Conservation (phyloP, 2,797 vertebrate species). For the Megalops cyprinoides region DNA sequence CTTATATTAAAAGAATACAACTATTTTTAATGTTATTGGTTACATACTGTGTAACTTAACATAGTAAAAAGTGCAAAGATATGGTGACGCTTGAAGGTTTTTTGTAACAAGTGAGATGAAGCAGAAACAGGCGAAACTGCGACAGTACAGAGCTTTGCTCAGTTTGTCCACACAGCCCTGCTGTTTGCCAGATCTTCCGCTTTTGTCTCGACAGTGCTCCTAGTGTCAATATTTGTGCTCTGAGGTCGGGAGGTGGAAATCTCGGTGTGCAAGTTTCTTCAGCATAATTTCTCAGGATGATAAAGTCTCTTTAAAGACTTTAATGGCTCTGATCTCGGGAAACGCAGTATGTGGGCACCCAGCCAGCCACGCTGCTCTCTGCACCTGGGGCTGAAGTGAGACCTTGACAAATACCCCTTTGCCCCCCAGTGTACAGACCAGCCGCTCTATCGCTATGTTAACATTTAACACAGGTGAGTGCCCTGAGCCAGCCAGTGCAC, state of each 20-base stretch:
- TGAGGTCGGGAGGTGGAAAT: neutral
- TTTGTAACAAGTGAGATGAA: no score
- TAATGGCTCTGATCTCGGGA: neutral
- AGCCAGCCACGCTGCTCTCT: neutral
- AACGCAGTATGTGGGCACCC: no score
- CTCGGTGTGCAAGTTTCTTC: neutral
- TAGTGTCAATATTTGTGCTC: conserved; percentile 4
- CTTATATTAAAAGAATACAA: no score
- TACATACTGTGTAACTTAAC: no score
- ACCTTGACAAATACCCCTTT: neutral
- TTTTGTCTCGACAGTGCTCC: neutral
- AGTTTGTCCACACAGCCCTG: no score
- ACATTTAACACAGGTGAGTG: conserved; percentile 26
- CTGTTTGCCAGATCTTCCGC: no score
- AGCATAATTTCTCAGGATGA: neutral
- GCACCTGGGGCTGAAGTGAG: neutral
- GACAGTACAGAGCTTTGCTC: no score
- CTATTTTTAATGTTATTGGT: no score
- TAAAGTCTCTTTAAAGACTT: neutral
- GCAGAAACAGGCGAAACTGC: no score
- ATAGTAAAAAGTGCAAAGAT: no score
- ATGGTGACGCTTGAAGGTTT: no score
- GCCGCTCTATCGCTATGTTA: neutral
- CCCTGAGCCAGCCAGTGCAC: conserved; percentile 4
- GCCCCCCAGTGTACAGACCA: neutral